Conservation (phyloP, 2,888 invertebrate species). For the Stegana nigrithorax region DNA sequence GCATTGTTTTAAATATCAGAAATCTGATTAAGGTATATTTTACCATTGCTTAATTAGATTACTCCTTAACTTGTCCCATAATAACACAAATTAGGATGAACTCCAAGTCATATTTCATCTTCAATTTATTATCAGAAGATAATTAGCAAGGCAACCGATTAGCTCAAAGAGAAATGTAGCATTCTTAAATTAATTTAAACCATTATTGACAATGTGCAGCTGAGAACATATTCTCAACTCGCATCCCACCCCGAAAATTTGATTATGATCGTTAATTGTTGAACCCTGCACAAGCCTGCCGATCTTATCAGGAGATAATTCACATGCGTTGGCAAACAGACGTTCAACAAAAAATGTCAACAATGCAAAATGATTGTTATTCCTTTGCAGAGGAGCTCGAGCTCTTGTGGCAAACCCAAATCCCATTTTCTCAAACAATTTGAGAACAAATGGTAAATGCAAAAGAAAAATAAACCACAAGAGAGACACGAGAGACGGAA, state of each 20-base stretch:
- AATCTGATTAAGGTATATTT: no score
- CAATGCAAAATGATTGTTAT: constrained; percentile 58
- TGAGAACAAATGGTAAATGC: constrained; percentile 51
- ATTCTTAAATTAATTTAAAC: no score
- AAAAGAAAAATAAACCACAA: constrained; percentile 48
- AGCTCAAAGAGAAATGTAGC: no score
- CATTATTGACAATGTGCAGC: no score
- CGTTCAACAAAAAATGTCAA: constrained; percentile 49
- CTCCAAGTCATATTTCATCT: no score
- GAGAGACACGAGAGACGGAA: constrained; percentile 33
- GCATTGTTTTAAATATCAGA: no score
- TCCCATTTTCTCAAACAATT: constrained; percentile 58
- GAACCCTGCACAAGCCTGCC: neutral
- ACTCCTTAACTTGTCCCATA: no score
- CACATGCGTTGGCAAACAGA: constrained; percentile 33
- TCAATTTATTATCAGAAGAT: no score
- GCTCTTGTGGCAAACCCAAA: constrained; percentile 57
- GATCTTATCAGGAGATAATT: neutral
- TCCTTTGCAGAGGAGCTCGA: constrained; percentile 29
- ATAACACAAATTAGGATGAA: no score
- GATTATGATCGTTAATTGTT: neutral
- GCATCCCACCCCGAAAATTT: neutral
- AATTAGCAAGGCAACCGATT: no score
- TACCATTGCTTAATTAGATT: no score
- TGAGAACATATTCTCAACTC: no score